A percentile compares a stretch with the other conserved stretches of the same genome.
Conservation (phyloP, 2,113 vertebrate genomes). For the Galeopterus variegatus region DNA sequence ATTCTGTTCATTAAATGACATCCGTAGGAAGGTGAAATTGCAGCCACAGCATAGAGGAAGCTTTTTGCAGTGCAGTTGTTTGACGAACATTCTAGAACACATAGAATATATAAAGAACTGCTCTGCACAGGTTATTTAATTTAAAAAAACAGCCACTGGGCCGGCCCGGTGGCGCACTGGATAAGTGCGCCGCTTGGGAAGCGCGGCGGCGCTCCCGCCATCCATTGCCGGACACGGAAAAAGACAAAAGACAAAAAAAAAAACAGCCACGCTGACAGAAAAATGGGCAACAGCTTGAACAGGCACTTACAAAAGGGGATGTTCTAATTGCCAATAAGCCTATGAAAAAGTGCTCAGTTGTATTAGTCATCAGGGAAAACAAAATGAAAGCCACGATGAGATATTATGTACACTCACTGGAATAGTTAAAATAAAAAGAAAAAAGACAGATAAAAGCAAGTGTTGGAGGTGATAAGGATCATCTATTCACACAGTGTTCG, state of each 20-base stretch:
- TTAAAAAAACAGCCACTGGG: neutral
- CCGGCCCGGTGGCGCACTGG: too few species aligned
- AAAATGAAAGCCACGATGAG: neutral
- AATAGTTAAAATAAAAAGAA: too few species aligned
- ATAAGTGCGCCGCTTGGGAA: too few species aligned
- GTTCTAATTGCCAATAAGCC: neutral
- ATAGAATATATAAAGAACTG: neutral
- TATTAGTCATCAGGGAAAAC: neutral
- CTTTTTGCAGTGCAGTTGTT: fast-evolving
- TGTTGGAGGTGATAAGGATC: fast-evolving
- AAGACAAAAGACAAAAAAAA: too few species aligned
- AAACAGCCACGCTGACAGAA: neutral
- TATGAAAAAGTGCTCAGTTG: too few species aligned
- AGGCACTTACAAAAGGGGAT: neutral
- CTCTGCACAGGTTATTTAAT: neutral
- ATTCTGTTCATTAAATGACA: neutral
- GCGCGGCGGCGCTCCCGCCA: too few species aligned
- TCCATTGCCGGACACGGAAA: too few species aligned
- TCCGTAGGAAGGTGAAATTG: neutral
- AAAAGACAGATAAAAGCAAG: neutral
- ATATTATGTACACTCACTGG: fast-evolving
- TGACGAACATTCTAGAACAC: neutral
- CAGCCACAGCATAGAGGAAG: neutral
- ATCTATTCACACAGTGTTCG: fast-evolving
- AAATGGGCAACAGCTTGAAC: neutral